These are phyloP conservation scores for Stenchaetothrips biformis DNA, from an alignment of 2,888 invertebrate genomes.

Conservation along the genomic window DNA sequence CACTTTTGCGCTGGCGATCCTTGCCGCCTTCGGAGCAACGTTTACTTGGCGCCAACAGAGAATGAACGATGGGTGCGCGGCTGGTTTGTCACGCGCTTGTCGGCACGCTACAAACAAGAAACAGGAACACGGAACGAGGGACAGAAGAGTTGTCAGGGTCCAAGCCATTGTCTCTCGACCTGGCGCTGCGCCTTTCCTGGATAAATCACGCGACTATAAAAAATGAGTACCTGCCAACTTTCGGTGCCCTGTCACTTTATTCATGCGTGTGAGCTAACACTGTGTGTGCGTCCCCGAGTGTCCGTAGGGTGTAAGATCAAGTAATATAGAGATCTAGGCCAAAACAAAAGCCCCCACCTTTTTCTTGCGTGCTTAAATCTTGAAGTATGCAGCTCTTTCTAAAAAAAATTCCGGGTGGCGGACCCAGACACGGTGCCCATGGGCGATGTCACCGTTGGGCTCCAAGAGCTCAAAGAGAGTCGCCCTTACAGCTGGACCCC, in stretches of 20 bases:
- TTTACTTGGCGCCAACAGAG: neutral
- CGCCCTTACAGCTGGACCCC: too few species aligned
- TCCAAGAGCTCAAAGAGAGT: too few species aligned
- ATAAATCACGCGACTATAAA: neutral
- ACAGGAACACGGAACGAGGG: neutral
- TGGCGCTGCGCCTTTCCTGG: neutral
- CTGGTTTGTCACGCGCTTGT: slow-evolving; percentile 13
- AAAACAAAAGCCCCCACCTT: too few species aligned
- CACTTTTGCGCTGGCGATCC: neutral
- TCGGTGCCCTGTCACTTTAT: neutral
- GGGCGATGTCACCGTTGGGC: too few species aligned
- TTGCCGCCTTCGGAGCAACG: neutral
- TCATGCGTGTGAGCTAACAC: neutral
- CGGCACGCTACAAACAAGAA: neutral
- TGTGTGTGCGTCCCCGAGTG: too few species aligned
- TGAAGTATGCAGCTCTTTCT: too few species aligned
- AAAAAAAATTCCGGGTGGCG: too few species aligned
- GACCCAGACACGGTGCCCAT: too few species aligned
- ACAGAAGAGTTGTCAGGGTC: neutral
- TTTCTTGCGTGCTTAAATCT: too few species aligned
- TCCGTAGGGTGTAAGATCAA: too few species aligned
- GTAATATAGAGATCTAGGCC: too few species aligned
- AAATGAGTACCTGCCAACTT: neutral
- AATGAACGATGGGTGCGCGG: neutral
- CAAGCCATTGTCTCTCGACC: too few species aligned